phyloP scores from a whole-genome alignment of 2,888 invertebrate species.

The Timema cristinae region DNA sequence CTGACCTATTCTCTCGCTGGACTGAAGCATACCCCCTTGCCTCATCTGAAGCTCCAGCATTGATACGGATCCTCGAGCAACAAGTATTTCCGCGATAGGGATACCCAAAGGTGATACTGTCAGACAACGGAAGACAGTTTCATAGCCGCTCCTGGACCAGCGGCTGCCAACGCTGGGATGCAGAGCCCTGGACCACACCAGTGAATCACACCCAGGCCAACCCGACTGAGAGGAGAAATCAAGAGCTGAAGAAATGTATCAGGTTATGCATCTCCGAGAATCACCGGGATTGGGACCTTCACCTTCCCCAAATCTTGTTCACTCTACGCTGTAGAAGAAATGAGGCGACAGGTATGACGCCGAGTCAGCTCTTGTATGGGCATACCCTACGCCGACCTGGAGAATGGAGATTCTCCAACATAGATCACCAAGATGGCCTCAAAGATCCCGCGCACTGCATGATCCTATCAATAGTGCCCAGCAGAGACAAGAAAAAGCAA shows the following conservation, averaged over 20 bases:
- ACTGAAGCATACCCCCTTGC: neutral
- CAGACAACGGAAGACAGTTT: neutral
- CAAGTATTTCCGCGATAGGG: neutral
- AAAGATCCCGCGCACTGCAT: no score
- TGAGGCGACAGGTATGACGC: neutral
- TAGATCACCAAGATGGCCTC: no score
- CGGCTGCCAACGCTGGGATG: neutral
- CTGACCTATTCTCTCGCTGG: neutral
- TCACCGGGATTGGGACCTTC: neutral
- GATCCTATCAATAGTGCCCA: no score
- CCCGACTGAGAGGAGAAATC: neutral
- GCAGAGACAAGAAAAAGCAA: no score
- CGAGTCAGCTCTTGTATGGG: neutral
- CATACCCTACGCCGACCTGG: neutral
- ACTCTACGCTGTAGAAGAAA: neutral
- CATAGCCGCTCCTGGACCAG: neutral
- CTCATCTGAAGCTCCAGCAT: neutral
- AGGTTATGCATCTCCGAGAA: neutral
- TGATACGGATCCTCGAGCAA: neutral
- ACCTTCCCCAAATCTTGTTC: neutral
- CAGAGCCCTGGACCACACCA: neutral
- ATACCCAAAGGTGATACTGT: neutral
- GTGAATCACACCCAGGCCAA: neutral
- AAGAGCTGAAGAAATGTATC: slow-evolving; percentile 1
- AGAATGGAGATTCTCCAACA: neutral